Evolutionary conservation across 2,888 invertebrate species (phyloP), one percentile per base, ranked within the genome.

Genomic region (Lottia scabra): DNA sequence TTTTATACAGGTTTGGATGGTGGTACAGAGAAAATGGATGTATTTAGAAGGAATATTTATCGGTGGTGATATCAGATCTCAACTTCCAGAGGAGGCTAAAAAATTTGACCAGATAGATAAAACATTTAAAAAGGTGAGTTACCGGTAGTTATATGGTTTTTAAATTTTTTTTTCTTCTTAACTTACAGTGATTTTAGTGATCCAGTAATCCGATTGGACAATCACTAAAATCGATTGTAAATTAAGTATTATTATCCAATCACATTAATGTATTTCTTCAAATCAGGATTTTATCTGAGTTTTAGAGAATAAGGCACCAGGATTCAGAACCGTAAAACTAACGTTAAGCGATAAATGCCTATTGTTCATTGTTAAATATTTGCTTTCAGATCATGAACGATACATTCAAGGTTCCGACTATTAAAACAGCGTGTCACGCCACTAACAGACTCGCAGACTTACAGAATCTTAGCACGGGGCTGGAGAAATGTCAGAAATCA

Each of bases 31-130:
- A 73, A 96, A 95, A 88, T 97, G 97, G 97, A 91, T 96, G 78
- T 96, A 97, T 86, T 91, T 97, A 78, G 97, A 97, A 87, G 96
- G 96, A 0, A 96, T 97, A 76, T 97, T 97, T 87, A 93, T 96
- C 0, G 95, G 95, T 0, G 95, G 95, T 6, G 97, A 97, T 86
- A 96, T 97, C 78, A 91, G 96, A 67, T 90, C 92, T 0, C 96
- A 97, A 85, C 90, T 97, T 69, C 96, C 96, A 0, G 96, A 96
- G 1, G 96, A 96, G 87, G 96, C 96, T 0, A 94, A 93, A 87
- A 95, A 95, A 88, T 97, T 97, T 89, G 96, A 97, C 86, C 94
- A 94, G 76, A 95, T 97, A 81, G 96, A 97, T 87, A 94, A 92
- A 87, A 87, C 92, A 1, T 97, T 95, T 89, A 92, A 93, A 85